Base-by-base conservation (phyloP, 2,797 vertebrate species). In the Galagoides demidoff region DNA sequence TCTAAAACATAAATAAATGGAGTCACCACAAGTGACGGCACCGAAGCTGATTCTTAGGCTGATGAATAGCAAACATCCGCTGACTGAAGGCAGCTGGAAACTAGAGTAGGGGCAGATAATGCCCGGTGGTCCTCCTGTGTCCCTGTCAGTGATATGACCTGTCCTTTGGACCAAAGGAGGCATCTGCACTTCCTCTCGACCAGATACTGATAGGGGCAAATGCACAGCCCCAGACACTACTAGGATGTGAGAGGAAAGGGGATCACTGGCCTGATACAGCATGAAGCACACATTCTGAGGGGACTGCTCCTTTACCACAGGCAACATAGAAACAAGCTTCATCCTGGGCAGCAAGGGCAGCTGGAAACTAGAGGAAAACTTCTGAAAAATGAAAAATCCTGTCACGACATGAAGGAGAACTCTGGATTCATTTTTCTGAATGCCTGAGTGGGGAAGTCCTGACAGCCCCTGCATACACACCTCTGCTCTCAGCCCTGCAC, bases 1-100 rank as follows among this genome's bases (percentile, higher is more conserved):
- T 85, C 81, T 89, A 14, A 92, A 97, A 97, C 85, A 95, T 31
- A 89, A 96, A 95, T 66, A 89, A 96, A 19, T 71, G 68, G 96
- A 94, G 57, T 97, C 66, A 70, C 0, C 88, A 39, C 10, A 95
- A 96, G 37, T 23, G 95, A 95, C 66, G 94, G 85, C 37, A 39
- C 39, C 87, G 13, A 82, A 92, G 73, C 8, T 93, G 49, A 81
- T 96, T 94, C 66, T 90, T 59, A 81, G 55, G 70, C 49, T 95
- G 90, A 97, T 29, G 29, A 94, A 93, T 20, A 85, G 31, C 95
- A 95, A 61, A 70, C 23, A 85, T 82, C 79, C 77, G 25, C 78
- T 96, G 93, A 92, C 52, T 59, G 78, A 96, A 96, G 83, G 25
- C 66, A 43, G 34, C n/a, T n/a, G n/a, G n/a, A n/a, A n/a, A n/a